Evolutionary conservation across 2,888 invertebrate genomes (phyloP).

Genomic region (Caenorhabditis sp.): DNA sequence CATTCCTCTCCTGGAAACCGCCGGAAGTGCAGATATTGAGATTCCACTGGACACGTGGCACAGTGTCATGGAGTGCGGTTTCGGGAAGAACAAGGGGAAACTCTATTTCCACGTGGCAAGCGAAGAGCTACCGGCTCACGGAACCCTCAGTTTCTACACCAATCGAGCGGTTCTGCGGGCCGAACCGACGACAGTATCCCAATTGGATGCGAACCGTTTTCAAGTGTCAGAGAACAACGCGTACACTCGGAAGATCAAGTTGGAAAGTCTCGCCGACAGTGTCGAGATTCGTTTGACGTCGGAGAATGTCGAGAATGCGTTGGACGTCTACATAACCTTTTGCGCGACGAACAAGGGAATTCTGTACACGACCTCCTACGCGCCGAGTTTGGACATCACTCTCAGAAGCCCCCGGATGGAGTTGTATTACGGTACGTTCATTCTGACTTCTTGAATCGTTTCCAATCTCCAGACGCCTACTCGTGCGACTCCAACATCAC

Average conservation of each 20-base stretch:
- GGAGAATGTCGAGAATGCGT: conserved; percentile 29
- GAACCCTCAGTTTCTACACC: neutral
- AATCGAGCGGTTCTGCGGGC: neutral
- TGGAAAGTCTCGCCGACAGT: conserved; percentile 22
- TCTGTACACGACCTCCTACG: conserved; percentile 29
- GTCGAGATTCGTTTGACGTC: conserved; percentile 17
- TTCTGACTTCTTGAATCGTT: neutral
- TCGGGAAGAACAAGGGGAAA: neutral
- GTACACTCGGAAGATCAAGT: conserved; percentile 17
- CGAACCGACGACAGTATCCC: neutral
- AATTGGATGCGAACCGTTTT: neutral
- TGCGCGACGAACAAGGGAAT: conserved; percentile 22
- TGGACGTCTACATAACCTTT: conserved; percentile 40
- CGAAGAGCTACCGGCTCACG: neutral
- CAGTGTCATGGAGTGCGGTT: neutral
- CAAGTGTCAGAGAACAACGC: conserved; percentile 20
- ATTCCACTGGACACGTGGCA: conserved; percentile 21
- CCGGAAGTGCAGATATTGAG: conserved; percentile 14
- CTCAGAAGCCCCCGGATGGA: conserved; percentile 35
- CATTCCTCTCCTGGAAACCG: neutral
- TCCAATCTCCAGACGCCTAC: conserved; percentile 22
- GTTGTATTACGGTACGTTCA: conserved; percentile 41
- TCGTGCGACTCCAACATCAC: conserved; percentile 27
- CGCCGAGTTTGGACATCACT: conserved; percentile 23
- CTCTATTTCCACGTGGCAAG: conserved; percentile 2